These are phyloP conservation scores for Malacosoma neustria DNA, from an alignment of 2,888 invertebrate species.

Conservation along the genomic window DNA sequence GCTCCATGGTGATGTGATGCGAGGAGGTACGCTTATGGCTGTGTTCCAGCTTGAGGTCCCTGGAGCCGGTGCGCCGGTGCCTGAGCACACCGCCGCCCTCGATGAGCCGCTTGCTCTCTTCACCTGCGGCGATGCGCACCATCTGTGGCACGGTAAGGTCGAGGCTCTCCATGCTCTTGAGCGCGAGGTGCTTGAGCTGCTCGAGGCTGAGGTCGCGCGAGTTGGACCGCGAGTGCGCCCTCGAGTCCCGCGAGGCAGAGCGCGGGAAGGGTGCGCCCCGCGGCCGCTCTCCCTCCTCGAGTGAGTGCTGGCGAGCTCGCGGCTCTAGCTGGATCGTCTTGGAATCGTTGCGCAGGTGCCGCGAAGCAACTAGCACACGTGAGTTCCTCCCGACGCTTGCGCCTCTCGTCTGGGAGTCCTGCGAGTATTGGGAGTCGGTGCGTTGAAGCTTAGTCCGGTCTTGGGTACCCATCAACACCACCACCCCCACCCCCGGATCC, in stretches of 20 bases:
- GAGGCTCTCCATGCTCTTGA: constrained; percentile 63
- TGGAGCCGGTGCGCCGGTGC: constrained; percentile 77
- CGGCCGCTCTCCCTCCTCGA: constrained; percentile 36
- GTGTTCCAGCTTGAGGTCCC: constrained; percentile 53
- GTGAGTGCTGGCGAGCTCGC: constrained; percentile 59
- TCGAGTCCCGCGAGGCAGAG: constrained; percentile 37
- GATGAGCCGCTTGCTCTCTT: constrained; percentile 63
- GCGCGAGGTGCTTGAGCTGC: constrained; percentile 57
- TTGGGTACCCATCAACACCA: constrained; percentile 13
- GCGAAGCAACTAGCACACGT: constrained; percentile 65
- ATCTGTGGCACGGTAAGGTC: constrained; percentile 54
- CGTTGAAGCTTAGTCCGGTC: constrained; percentile 38
- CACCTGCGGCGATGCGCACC: constrained; percentile 52
- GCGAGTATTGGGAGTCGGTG: constrained; percentile 60
- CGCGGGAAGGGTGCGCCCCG: constrained; percentile 35
- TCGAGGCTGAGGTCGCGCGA: constrained; percentile 67
- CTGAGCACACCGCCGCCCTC: constrained; percentile 61
- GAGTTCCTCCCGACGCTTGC: constrained; percentile 32
- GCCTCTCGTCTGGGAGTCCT: constrained; percentile 32
- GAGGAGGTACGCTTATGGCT: constrained; percentile 64
- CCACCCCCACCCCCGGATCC: constrained; percentile 23
- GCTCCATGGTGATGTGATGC: constrained; percentile 64
- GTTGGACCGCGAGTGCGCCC: constrained; percentile 66
- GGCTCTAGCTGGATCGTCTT: constrained; percentile 78
- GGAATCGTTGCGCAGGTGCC: constrained; percentile 76